Evolutionary conservation across 2,888 invertebrate genomes (phyloP), one percentile per base, ranked within the genome.

Genomic region (Oxycera nigricornis): DNA sequence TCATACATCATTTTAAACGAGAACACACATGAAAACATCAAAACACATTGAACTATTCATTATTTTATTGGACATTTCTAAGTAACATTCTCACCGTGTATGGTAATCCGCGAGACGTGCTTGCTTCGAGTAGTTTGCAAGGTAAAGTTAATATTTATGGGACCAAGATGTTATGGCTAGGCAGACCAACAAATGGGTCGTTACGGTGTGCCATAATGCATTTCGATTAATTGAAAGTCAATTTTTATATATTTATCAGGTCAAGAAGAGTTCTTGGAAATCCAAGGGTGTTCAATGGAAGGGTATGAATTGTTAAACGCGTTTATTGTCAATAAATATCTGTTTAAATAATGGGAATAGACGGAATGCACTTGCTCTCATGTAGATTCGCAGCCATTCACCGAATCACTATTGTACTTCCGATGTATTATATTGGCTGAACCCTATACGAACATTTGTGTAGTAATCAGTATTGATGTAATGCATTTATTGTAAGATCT

Each of bases 1-100:
- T 46, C 41, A 67, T 67, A 67, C 41, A 41, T 67, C 67, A 67
- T 24, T 67, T 61, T 46, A 24, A 46, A 24, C n/a, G 67, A 67
- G 67, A 46, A 46, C 67, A 67, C 31, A 61, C 35, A 61, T 61
- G 35, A 61, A 61, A 61, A 31, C 35, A 30, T 30, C 31, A 55
- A 22, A 6, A 57, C 35, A 31, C 35, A 35, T 35, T 31, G 61
- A 30, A 31, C 61, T 17, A 61, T 61, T 61, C 26, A 35, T 61
- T 61, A 61, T 31, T 3, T 61, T 35, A 61, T 26, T 30, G 20
- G 35, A 61, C 61, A 61, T 61, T 61, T 61, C 20, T 14, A 35
- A 31, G 35, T 20, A 35, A 28, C 20, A 31, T 28, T 61, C 7
- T 17, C 26, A n/a, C 61, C 31, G 26, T 61, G 35, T 31, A 31